phyloP scores from a whole-genome alignment of 2,113 vertebrate genomes.

The Nothoprocta pentlandii region DNA sequence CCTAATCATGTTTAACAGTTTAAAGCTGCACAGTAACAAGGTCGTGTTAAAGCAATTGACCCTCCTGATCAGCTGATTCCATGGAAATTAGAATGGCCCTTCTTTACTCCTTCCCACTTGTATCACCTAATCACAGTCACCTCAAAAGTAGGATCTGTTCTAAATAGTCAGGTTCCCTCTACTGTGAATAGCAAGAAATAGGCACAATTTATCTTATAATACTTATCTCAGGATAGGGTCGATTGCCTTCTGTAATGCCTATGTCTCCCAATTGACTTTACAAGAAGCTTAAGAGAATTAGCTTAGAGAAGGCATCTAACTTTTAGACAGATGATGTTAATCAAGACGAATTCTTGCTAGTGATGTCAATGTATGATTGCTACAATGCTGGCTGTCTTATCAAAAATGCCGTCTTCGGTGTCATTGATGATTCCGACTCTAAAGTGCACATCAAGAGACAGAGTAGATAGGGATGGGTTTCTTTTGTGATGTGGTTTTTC shows the following conservation, averaged over 20 bases:
- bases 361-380: background rate
- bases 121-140: background rate
- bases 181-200: background rate
- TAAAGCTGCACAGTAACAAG: conserved; percentile 8
- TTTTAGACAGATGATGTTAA: conserved; percentile 16
- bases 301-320: background rate
- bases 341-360: background rate
- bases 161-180: background rate
- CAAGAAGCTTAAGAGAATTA: conserved; percentile 12
- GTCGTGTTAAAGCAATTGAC: conserved; percentile 29
- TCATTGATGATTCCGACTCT: background rate
- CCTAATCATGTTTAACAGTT: conserved; percentile 18
- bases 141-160: background rate
- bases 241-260: background rate
- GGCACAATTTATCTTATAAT: conserved; percentile 8
- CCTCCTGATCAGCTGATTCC: conserved; percentile 26
- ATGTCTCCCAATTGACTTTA: background rate
- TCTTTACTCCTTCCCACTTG: background rate
- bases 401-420: background rate
- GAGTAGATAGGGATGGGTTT: background rate
- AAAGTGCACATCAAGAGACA: conserved; percentile 31
- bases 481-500: background rate
- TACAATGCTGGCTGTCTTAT: background rate
- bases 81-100: conserved; percentile 19
- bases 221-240: conserved; percentile 10